Conservation (phyloP, 1,140 invertebrate species). For the Pentalonia nigronervosa region DNA sequence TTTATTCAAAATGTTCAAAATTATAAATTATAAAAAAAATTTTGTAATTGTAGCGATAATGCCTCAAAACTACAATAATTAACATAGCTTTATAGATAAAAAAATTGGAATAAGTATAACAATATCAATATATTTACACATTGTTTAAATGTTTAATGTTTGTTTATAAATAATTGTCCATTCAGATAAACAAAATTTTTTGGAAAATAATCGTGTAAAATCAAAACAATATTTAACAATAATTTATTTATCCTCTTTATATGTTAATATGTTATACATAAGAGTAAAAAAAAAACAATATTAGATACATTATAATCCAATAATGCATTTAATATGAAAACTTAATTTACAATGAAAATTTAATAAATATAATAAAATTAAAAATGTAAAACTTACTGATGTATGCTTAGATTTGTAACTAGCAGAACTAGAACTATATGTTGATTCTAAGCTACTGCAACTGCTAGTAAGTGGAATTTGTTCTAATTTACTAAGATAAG, state of each 20-base stretch:
- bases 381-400: not conserved
- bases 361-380: not conserved
- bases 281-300: not conserved
- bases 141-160: too few relatives aligned
- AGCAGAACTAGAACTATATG: slow-evolving; percentile 34
- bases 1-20: not conserved
- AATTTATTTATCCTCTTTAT: too few relatives aligned
- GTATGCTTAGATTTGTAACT: not conserved
- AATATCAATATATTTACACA: too few relatives aligned
- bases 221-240: too few relatives aligned
- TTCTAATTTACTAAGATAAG: slow-evolving; percentile 1
- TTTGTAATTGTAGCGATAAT: not conserved
- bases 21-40: too few relatives aligned
- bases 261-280: not conserved
- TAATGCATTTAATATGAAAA: not conserved
- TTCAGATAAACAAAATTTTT: not conserved
- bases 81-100: not conserved
- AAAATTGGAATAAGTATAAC: not conserved
- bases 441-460: slow-evolving; percentile 52
- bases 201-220: too few relatives aligned
- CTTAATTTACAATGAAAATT: not conserved
- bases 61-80: not conserved
- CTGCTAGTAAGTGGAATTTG: slow-evolving; percentile 34
- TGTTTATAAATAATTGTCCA: not conserved
- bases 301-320: not conserved